A percentile compares a stretch with the other conserved stretches of the same genome.
Conservation (phyloP, 2,888 invertebrate species). For the Papilio demoleus region DNA sequence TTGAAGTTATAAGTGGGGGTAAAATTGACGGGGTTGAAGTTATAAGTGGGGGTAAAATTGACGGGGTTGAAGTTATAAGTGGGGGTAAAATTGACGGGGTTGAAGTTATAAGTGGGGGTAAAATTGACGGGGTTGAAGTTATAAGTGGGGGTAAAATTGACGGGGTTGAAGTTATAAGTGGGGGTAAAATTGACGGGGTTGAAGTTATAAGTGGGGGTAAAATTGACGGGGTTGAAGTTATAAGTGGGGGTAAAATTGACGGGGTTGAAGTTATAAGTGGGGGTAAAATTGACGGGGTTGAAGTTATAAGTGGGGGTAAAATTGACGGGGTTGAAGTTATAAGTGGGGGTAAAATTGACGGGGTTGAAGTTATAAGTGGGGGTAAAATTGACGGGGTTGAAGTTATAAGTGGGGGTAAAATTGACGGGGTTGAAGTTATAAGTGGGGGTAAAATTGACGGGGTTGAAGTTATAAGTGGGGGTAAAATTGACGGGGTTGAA, state of each 20-base stretch:
- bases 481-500: neutral
- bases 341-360: neutral
- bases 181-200: neutral
- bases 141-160: neutral
- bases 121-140: neutral
- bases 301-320: neutral
- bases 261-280: conserved; percentile 14
- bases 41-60: neutral
- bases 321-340: neutral
- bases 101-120: neutral
- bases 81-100: neutral
- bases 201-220: neutral
- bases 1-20: neutral
- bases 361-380: conserved; percentile 7
- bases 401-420: neutral
- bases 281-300: neutral
- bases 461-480: conserved; percentile 10
- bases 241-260: neutral
- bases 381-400: neutral
- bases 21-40: neutral
- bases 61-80: conserved; percentile 10
- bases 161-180: conserved; percentile 12
- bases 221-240: neutral
- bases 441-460: neutral
- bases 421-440: neutral